Base-by-base conservation (phyloP, 2,797 vertebrate genomes). In the Oryzias dopingdopingensis region DNA sequence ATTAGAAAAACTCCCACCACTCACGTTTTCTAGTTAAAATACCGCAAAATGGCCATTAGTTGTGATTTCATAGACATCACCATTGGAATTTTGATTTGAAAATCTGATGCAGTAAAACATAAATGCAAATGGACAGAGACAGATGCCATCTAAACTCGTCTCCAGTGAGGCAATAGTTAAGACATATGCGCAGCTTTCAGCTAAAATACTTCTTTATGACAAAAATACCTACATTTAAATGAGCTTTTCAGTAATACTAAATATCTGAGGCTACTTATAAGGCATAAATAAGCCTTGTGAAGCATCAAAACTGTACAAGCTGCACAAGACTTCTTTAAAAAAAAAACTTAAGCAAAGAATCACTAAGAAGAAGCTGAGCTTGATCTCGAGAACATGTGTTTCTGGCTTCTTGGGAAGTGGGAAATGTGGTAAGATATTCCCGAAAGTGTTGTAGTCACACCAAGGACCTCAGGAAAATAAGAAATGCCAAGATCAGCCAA, bases 401-500 rank as follows among this genome's bases (percentile, higher is more conserved):
- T 80, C 65, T 74, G 37, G 54, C 79, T 81, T 61, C 69, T 47
- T 22, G 2, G 76, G 62, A 80, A 74, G 71, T 65, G 62, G 78
- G 70, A 43, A 61, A 76, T 73, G 71, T 60, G 69, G 79, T 56
- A 45, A 48, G 49, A 81, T 76, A 73, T 77, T 68, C 75, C 79
- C 67, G 40, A 77, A 82, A 77, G 83, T 78, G 72, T 80, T 75
- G 32, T 1, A 80, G 77, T 82, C 83, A 81, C 79, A 79, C 63
- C 62, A 42, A 76, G 66, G 73, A 81, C 62, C 79, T 59, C 52
- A 4, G 68, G 77, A 86, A 80, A 72, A 77, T 4, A 56, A 85
- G 74, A 84, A 80, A 51, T 81, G 80, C 83, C 80, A 67, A 70
- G 80, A 86, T 86, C 80, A 85, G 86, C 84, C 76, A 78, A 80